These are phyloP conservation scores for Gryllus bimaculatus DNA, from an alignment of 1,140 invertebrate species.

Conservation along the genomic window DNA sequence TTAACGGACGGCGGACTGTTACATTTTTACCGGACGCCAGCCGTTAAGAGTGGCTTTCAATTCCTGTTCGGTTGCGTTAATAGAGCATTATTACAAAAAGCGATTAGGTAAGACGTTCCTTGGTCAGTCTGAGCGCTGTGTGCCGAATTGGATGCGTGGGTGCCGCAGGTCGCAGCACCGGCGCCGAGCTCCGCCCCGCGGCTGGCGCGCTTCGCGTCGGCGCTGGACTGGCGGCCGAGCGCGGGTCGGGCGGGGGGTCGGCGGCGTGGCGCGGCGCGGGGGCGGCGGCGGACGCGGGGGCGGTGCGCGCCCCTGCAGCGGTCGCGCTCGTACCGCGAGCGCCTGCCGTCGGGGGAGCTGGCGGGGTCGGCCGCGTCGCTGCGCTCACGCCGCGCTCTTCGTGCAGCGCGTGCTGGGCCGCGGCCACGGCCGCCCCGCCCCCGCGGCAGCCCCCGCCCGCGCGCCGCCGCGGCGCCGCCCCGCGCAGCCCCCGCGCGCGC, in stretches of 20 bases:
- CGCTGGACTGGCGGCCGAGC: constrained; percentile 32
- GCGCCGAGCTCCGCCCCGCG: constrained; percentile 28
- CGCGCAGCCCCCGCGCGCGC: constrained; percentile 32
- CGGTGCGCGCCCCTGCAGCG: neutral
- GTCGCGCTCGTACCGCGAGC: neutral
- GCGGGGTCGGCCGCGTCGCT: constrained; percentile 12
- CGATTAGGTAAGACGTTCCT: too few relatives aligned
- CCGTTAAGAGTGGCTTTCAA: too few relatives aligned
- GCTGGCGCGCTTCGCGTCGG: constrained; percentile 35
- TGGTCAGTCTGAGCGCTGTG: too few relatives aligned
- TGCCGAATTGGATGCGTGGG: constrained; percentile 54
- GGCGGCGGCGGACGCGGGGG: too few relatives aligned
- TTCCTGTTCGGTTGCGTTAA: too few relatives aligned
- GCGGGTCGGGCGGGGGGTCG: too few relatives aligned
- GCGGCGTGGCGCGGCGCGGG: too few relatives aligned
- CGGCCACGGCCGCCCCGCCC: constrained; percentile 14
- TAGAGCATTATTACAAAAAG: too few relatives aligned
- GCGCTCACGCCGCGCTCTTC: constrained; percentile 38
- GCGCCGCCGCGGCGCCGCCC: constrained; percentile 14
- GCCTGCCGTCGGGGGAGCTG: neutral
- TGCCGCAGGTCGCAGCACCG: constrained; percentile 31
- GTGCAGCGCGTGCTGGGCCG: constrained; percentile 43
- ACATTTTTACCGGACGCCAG: too few relatives aligned
- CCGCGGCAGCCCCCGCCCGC: too few relatives aligned
- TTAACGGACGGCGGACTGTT: too few relatives aligned